These are phyloP conservation scores for Gobio occitaniae DNA, from an alignment of 2,797 vertebrate species.

Conservation along the genomic window DNA sequence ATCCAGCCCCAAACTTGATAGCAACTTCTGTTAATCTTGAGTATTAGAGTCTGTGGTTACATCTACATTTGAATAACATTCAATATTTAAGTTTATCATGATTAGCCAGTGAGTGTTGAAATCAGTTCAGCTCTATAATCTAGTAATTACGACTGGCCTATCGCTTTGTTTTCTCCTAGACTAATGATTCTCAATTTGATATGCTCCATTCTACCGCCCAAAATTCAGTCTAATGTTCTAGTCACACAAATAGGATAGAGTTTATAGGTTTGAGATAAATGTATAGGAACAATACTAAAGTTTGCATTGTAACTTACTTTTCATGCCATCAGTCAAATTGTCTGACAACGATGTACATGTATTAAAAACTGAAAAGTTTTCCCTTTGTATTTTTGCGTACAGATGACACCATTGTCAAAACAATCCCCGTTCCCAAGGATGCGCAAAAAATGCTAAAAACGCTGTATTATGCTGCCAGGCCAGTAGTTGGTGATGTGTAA, in stretches of 20 bases:
- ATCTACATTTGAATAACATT: background rate
- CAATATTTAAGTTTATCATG: background rate
- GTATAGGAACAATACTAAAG: background rate
- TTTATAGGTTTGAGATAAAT: background rate
- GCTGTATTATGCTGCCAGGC: background rate
- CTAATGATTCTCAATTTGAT: background rate
- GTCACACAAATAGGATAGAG: background rate
- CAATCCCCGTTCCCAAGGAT: background rate
- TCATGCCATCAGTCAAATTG: background rate
- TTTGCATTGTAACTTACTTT: background rate
- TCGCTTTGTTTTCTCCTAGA: background rate
- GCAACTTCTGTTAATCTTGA: conserved; percentile 13
- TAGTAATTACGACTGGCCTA: background rate
- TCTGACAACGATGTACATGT: background rate
- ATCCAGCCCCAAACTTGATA: conserved; percentile 19
- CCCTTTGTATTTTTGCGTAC: background rate
- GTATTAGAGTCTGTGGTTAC: conserved; percentile 25
- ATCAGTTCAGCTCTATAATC: background rate
- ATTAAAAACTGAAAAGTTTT: background rate
- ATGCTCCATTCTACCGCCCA: background rate
- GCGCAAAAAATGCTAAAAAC: background rate
- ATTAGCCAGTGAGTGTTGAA: background rate
- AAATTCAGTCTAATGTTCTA: background rate
- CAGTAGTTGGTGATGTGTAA: background rate
- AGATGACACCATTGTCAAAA: background rate